Evolutionary conservation across 2,888 invertebrate genomes (phyloP).

Genomic region (Mythimna impura): DNA sequence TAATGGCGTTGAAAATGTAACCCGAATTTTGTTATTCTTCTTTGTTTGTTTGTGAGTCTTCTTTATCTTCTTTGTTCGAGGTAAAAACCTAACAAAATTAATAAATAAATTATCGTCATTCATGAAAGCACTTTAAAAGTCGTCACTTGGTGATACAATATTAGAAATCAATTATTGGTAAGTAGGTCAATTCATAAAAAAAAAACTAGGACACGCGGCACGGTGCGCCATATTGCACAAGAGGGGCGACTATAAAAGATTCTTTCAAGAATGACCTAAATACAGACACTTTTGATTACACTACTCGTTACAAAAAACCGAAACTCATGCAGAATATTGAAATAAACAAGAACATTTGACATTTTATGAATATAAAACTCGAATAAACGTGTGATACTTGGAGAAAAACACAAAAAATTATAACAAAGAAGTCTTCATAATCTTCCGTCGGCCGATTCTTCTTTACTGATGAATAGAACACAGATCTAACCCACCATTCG

Average conservation of each 20-base stretch:
- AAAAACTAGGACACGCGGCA: constrained; percentile 37
- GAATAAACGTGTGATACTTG: background rate
- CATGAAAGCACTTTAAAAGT: constrained; percentile 28
- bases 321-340: background rate
- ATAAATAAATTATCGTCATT: constrained; percentile 8
- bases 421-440: constrained; percentile 39
- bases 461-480: constrained; percentile 61
- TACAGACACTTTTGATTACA: constrained; percentile 35
- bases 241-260: constrained; percentile 16
- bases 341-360: background rate
- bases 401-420: constrained; percentile 3
- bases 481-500: constrained; percentile 87
- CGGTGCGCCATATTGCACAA: constrained; percentile 20
- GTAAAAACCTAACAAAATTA: background rate
- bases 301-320: constrained; percentile 11
- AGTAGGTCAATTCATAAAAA: constrained; percentile 45
- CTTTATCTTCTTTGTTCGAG: background rate
- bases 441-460: constrained; percentile 53
- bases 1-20: constrained; percentile 7
- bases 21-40: constrained; percentile 27
- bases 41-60: constrained; percentile 8
- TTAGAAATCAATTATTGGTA: constrained; percentile 53
- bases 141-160: constrained; percentile 22
- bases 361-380: background rate
- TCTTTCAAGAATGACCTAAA: constrained; percentile 39